Conservation (phyloP, 2,888 invertebrate species). For the Ryuthela nishihirai region DNA sequence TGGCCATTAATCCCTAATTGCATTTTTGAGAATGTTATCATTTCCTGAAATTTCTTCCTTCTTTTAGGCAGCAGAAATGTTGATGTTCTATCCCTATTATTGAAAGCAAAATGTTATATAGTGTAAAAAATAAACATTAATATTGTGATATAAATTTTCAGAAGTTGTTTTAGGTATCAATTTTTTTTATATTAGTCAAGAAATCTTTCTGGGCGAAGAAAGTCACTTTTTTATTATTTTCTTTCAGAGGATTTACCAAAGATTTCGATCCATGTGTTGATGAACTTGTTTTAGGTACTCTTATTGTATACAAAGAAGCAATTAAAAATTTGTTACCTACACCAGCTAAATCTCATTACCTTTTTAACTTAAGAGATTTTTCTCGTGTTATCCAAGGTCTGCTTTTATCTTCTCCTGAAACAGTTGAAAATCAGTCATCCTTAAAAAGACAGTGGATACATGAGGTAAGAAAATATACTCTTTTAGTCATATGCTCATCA, state of each 20-base stretch:
- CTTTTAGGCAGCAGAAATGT: too few relatives aligned
- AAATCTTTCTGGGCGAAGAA: too few relatives aligned
- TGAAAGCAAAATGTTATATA: too few relatives aligned
- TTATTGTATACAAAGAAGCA: constrained; percentile 81
- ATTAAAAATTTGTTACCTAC: constrained; percentile 52
- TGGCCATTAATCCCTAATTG: too few relatives aligned
- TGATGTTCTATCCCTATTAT: too few relatives aligned
- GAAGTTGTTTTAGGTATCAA: too few relatives aligned
- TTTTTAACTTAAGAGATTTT: constrained; percentile 55
- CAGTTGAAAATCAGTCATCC: constrained; percentile 74
- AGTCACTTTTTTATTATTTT: neutral
- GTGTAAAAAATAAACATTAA: too few relatives aligned
- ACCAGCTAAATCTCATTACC: constrained; percentile 54
- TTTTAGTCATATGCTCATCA: neutral
- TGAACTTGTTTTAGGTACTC: constrained; percentile 78
- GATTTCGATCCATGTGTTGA: constrained; percentile 91
- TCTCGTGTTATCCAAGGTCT: constrained; percentile 67
- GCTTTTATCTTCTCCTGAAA: constrained; percentile 84
- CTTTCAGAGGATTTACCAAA: constrained; percentile 79
- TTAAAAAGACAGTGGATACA: constrained; percentile 94
- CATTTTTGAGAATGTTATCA: too few relatives aligned
- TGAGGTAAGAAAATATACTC: constrained; percentile 56
- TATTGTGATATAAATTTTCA: too few relatives aligned
- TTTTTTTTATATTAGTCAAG: too few relatives aligned
- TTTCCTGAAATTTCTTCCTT: too few relatives aligned